Evolutionary conservation across 2,888 invertebrate species (phyloP).

Genomic region (Andrena fulva): DNA sequence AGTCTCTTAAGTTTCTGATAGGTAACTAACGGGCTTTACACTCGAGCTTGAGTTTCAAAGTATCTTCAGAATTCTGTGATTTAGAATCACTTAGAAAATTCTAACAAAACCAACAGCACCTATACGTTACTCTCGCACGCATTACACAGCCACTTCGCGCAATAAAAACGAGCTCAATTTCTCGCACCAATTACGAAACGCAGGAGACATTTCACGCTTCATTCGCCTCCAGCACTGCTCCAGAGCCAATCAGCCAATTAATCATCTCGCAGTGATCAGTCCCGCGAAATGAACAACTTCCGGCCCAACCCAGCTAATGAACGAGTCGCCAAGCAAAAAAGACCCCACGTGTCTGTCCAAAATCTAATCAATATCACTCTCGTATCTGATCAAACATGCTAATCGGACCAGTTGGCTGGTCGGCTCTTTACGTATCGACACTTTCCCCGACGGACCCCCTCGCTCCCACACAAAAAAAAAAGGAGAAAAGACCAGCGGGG

Average conservation of each 20-base stretch:
- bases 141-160: no score
- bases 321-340: neutral
- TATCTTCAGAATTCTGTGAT: neutral
- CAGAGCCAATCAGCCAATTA: conserved; percentile 17
- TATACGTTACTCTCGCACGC: no score
- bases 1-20: neutral
- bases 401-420: conserved; percentile 50
- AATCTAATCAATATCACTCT: conserved; percentile 56
- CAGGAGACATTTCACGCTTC: conserved; percentile 6
- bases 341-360: neutral
- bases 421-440: conserved; percentile 35
- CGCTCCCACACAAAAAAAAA: neutral
- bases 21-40: neutral
- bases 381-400: conserved; percentile 53
- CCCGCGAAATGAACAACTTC: conserved; percentile 35
- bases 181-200: neutral
- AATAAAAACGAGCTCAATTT: neutral
- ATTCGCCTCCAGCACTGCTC: neutral
- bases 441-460: conserved; percentile 18
- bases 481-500: neutral
- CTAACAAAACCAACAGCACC: neutral
- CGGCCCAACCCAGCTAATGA: conserved; percentile 13
- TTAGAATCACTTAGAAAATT: neutral
- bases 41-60: neutral
- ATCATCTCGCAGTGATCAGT: conserved; percentile 23